Evolutionary conservation across 2,113 vertebrate genomes (phyloP).

Genomic region (Anguilla japonica): DNA sequence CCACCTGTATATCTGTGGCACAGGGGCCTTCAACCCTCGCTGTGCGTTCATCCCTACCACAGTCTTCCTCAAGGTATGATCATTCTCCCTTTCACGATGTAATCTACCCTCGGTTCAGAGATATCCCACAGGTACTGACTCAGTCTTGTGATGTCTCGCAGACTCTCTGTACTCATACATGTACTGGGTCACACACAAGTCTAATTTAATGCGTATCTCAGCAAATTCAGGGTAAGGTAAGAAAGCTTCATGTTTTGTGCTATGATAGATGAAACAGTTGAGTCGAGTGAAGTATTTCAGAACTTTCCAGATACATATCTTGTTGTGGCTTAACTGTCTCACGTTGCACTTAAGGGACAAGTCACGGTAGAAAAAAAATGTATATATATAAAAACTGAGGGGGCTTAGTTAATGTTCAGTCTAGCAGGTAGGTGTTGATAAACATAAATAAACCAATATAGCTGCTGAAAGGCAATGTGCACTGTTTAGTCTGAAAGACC

Average conservation of each 20-base stretch:
- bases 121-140: not conserved
- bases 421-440: not conserved
- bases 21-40: constrained; percentile 76
- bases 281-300: not conserved
- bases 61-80: constrained; percentile 66
- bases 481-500: not conserved
- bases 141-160: not conserved
- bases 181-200: not conserved
- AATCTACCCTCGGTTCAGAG: not conserved
- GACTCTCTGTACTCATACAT: not conserved
- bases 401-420: constrained; percentile 1
- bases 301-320: not conserved
- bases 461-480: not conserved
- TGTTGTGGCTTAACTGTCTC: not conserved
- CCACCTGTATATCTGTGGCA: constrained; percentile 75
- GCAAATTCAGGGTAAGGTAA: not conserved
- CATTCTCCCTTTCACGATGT: not conserved
- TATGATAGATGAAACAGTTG: not conserved
- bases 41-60: constrained; percentile 69
- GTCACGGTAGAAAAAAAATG: not conserved
- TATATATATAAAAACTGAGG: not conserved
- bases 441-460: not conserved
- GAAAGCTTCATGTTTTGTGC: not conserved
- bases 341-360: not conserved
- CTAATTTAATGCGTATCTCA: not conserved